Conservation (phyloP, 2,113 vertebrate genomes). For the Myrmecobius fasciatus region DNA sequence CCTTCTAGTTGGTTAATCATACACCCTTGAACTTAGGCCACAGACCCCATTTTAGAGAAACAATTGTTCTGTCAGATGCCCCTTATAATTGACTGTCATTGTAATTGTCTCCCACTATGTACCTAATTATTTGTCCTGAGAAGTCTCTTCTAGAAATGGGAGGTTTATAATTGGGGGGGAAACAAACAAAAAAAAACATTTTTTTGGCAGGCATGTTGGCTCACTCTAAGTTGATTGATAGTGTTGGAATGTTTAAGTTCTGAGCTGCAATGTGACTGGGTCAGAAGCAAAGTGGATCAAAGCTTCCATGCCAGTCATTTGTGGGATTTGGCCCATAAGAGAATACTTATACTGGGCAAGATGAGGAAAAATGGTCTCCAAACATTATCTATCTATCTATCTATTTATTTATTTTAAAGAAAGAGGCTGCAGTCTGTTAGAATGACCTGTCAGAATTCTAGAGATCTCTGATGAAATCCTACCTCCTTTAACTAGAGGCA, state of each 20-base stretch:
- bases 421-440: background rate
- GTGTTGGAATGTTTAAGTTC: background rate
- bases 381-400: no score
- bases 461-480: background rate
- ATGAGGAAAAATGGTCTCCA: background rate
- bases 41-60: no score
- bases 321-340: background rate
- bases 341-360: background rate
- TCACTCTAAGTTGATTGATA: background rate
- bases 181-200: no score
- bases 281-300: background rate
- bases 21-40: background rate
- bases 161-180: background rate
- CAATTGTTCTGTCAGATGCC: background rate
- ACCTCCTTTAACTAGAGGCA: background rate
- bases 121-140: background rate
- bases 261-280: background rate
- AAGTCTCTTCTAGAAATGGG: background rate
- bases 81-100: background rate
- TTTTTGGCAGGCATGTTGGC: background rate
- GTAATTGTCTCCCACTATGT: background rate
- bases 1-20: background rate
- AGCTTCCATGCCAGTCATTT: background rate
- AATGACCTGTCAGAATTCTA: background rate
- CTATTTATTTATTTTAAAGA: no score